phyloP scores from a whole-genome alignment of 2,113 vertebrate genomes.

The Erythrocercus mccallii region DNA sequence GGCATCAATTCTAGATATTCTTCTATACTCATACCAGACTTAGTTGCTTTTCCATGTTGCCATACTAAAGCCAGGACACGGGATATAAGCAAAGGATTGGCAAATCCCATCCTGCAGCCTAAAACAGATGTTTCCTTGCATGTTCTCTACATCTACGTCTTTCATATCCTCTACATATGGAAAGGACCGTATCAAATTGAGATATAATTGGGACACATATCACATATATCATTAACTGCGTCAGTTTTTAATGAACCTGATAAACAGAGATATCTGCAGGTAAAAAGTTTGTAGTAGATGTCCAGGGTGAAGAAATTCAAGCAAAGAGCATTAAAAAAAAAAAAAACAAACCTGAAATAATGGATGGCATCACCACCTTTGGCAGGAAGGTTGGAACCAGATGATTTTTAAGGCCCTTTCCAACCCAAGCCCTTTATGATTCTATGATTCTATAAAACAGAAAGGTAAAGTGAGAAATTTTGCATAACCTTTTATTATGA shows the following conservation, averaged over 20 bases:
- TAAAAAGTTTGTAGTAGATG: neutral
- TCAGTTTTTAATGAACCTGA: neutral
- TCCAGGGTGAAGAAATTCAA: neutral
- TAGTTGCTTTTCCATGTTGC: neutral
- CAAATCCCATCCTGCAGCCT: neutral
- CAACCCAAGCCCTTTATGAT: neutral
- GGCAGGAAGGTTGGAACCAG: neutral
- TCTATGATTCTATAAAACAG: neutral
- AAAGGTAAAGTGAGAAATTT: neutral
- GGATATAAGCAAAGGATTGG: neutral
- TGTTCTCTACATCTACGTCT: neutral
- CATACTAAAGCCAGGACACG: neutral
- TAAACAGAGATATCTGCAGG: neutral
- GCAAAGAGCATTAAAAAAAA: neutral
- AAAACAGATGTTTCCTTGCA: neutral
- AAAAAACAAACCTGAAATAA: neutral
- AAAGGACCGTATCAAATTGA: neutral
- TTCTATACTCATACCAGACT: neutral
- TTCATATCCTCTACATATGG: neutral
- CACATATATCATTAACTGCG: neutral
- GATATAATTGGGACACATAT: neutral
- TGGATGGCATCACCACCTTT: neutral
- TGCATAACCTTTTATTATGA: neutral
- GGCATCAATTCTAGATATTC: neutral
- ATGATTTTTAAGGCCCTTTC: neutral